A percentile compares a stretch with the other conserved stretches of the same genome.
phyloP scores from a whole-genome alignment of 2,888 invertebrate genomes.

The Tipula unca region DNA sequence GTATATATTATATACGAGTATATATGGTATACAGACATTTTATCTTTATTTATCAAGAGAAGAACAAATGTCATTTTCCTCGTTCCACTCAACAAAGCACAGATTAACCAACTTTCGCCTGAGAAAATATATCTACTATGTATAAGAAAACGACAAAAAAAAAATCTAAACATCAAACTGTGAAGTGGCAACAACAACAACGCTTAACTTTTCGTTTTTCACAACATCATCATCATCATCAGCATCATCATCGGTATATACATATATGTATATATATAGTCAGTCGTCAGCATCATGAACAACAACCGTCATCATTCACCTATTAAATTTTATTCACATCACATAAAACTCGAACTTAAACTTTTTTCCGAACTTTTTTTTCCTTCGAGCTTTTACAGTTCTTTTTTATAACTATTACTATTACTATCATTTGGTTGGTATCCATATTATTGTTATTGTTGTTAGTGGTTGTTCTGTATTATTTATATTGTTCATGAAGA shows the following conservation, averaged over 20 bases:
- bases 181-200: neutral
- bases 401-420: neutral
- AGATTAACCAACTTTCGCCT: neutral
- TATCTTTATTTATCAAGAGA: neutral
- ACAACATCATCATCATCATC: neutral
- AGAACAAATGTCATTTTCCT: neutral
- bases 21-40: neutral
- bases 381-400: neutral
- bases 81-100: neutral
- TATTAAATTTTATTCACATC: conserved; percentile 8
- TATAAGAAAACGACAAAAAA: neutral
- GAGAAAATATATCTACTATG: neutral
- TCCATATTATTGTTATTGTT: neutral
- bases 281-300: neutral
- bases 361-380: neutral
- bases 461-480: neutral
- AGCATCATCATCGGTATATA: neutral
- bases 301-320: neutral
- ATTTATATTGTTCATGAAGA: neutral
- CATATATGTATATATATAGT: too few species aligned
- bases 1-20: neutral
- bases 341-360: conserved; percentile 8
- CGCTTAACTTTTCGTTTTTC: neutral
- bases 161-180: neutral
- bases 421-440: neutral